These are phyloP conservation scores for Tipula vernalis DNA, from an alignment of 2,888 invertebrate species.

Conservation along the genomic window DNA sequence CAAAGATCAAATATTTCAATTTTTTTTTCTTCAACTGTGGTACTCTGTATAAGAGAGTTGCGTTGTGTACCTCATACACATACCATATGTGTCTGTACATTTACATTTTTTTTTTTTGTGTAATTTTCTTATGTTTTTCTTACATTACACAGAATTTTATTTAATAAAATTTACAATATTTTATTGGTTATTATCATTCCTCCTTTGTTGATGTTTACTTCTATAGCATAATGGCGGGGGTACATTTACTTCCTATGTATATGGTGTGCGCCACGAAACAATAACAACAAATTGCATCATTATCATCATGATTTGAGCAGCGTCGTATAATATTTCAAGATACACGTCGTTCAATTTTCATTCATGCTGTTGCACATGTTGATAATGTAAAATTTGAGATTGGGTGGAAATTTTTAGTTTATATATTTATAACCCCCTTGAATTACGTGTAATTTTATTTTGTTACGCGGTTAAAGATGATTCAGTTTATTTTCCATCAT, in stretches of 20 bases:
- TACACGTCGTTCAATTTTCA: background rate
- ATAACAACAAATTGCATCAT: background rate
- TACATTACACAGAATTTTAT: background rate
- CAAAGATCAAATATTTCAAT: background rate
- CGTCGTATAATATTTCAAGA: background rate
- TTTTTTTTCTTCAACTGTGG: background rate
- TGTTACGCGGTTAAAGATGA: background rate
- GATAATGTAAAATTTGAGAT: background rate
- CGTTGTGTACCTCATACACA: too few species aligned
- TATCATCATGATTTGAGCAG: background rate
- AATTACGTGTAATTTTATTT: background rate
- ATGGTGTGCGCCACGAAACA: background rate
- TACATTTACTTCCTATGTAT: background rate
- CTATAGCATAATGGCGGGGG: background rate
- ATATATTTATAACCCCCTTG: background rate
- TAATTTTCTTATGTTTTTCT: background rate
- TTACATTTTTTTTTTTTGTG: background rate
- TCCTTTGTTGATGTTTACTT: background rate
- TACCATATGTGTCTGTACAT: background rate
- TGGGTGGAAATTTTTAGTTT: background rate
- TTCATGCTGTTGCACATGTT: background rate
- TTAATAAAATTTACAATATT: background rate
- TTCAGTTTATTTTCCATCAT: background rate
- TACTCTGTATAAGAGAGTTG: background rate
- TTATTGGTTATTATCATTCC: background rate